Evolutionary conservation across 2,113 vertebrate species (phyloP).

Genomic region (Rhagologus leucostigma): DNA sequence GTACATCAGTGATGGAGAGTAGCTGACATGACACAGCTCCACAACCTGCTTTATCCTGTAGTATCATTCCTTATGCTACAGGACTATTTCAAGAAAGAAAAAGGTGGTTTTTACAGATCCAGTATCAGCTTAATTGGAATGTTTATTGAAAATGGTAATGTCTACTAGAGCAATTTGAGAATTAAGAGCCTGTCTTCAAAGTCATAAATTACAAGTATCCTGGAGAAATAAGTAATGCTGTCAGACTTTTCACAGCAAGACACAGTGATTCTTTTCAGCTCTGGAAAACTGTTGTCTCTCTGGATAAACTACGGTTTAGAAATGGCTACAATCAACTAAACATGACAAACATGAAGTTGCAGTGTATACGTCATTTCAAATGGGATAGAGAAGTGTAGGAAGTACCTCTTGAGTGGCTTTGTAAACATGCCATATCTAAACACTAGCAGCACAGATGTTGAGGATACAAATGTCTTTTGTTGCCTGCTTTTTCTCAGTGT

Average conservation of each 20-base stretch:
- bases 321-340: not conserved
- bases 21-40: not conserved
- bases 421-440: not conserved
- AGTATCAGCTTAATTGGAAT: accelerated
- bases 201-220: not conserved
- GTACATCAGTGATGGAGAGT: not conserved
- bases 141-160: not conserved
- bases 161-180: not conserved
- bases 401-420: not conserved
- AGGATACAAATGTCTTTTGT: not conserved
- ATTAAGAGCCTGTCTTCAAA: not conserved
- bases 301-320: not conserved
- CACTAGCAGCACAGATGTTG: not conserved
- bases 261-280: not conserved
- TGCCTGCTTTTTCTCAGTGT: not conserved
- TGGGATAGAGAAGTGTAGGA: not conserved
- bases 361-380: not conserved
- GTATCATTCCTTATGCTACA: not conserved
- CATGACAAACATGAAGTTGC: not conserved
- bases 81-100: not conserved
- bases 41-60: not conserved
- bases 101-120: not conserved
- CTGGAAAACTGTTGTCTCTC: not conserved
- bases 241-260: not conserved
- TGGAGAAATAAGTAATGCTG: not conserved